phyloP scores from a whole-genome alignment of 2,888 invertebrate genomes.

The Nipponacmea schrenckii region DNA sequence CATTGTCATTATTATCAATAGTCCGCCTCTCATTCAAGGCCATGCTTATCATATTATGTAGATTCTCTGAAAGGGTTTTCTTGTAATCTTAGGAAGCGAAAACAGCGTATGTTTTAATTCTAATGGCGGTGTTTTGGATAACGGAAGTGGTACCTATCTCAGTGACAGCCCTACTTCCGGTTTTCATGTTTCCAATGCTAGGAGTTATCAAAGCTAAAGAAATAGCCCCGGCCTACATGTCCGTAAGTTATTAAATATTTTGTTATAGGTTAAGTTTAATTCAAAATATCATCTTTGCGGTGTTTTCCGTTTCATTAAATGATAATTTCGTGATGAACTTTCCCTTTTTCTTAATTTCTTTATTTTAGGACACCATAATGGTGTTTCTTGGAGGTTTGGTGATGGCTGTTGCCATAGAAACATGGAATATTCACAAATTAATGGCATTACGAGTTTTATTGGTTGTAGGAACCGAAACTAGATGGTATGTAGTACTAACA shows the following conservation, averaged over 20 bases:
- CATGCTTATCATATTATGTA: no score
- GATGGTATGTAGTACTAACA: conserved; percentile 33
- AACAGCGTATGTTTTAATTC: conserved; percentile 53
- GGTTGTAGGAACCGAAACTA: conserved; percentile 67
- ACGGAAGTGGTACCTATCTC: conserved; percentile 61
- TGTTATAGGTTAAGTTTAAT: no score
- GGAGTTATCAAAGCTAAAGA: conserved; percentile 38
- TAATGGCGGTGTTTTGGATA: conserved; percentile 64
- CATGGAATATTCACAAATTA: conserved; percentile 86
- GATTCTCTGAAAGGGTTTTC: no score
- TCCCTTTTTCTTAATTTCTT: neutral
- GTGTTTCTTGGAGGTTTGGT: conserved; percentile 79
- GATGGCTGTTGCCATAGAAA: conserved; percentile 88
- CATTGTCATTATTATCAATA: no score
- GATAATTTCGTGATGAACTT: neutral
- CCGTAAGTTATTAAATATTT: conserved; percentile 25
- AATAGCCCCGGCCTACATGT: conserved; percentile 36
- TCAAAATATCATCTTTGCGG: no score
- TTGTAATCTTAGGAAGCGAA: conserved; percentile 43
- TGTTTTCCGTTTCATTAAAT: neutral
- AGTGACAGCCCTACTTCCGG: conserved; percentile 62
- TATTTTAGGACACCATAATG: conserved; percentile 57
- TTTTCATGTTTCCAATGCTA: conserved; percentile 49
- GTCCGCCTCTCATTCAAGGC: no score
- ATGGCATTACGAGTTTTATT: conserved; percentile 85